A percentile compares a stretch with the other conserved stretches of the same genome.
phyloP scores from a whole-genome alignment of 2,888 invertebrate genomes.

The Neoscelio sp. region DNA sequence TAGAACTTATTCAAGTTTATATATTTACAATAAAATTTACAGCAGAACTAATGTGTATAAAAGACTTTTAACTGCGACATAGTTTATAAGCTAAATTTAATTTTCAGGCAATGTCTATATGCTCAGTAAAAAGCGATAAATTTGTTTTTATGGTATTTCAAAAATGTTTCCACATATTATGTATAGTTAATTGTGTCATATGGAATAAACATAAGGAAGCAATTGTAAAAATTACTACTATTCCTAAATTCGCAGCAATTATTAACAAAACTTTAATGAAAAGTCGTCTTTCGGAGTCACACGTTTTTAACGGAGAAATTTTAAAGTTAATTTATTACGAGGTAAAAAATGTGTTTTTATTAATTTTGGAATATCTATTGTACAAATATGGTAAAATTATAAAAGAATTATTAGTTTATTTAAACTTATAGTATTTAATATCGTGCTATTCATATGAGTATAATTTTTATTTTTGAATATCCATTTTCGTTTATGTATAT shows the following conservation, averaged over 20 bases:
- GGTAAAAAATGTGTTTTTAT: no score
- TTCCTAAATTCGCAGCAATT: slow-evolving; percentile 13
- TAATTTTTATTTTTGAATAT: not conserved
- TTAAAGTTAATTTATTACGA: slow-evolving; percentile 29
- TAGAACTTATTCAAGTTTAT: no score
- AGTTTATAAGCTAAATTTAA: no score
- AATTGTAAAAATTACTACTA: slow-evolving; percentile 1
- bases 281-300: slow-evolving; percentile 17
- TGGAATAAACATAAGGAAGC: slow-evolving; percentile 12
- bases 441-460: not conserved
- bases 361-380: no score
- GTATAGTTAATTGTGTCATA: no score
- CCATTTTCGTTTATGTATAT: not conserved
- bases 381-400: not conserved
- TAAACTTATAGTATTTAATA: not conserved
- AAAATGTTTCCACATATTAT: no score
- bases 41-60: no score
- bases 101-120: no score
- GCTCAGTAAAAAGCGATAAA: no score
- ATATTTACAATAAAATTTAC: no score
- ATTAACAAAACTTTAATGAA: not conserved
- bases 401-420: not conserved
- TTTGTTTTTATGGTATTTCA: no score
- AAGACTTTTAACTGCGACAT: no score
- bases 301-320: slow-evolving; percentile 13